Conservation (phyloP, 2,888 invertebrate species). For the Ommatoiulus sabulosus region DNA sequence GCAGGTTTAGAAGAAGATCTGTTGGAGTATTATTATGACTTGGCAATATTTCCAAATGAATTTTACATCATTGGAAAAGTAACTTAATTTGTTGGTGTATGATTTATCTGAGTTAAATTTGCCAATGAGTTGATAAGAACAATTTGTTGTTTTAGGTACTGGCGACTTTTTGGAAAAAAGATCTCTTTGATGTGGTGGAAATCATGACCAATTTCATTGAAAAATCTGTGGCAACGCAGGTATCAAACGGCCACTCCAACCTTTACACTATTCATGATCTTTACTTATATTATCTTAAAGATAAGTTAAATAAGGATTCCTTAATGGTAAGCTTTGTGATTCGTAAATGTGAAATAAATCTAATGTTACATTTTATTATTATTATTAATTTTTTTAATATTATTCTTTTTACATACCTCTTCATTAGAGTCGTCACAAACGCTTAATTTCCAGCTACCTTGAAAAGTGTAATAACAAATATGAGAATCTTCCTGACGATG, state of each 20-base stretch:
- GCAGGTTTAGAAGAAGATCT: slow-evolving; percentile 70
- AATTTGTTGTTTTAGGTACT: slow-evolving; percentile 67
- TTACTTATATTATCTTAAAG: slow-evolving; percentile 75
- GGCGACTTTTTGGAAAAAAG: slow-evolving; percentile 71
- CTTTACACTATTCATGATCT: slow-evolving; percentile 81
- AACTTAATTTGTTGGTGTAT: slow-evolving; percentile 61
- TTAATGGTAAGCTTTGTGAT: neutral
- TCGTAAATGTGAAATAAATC: too few relatives aligned
- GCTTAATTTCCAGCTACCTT: slow-evolving; percentile 73
- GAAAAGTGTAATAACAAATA: slow-evolving; percentile 67
- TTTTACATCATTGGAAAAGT: slow-evolving; percentile 76
- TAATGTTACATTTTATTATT: too few relatives aligned
- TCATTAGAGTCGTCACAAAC: slow-evolving; percentile 71
- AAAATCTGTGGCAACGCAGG: slow-evolving; percentile 77
- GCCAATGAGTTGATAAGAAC: neutral
- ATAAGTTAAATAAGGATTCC: slow-evolving; percentile 57
- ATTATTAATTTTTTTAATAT: slow-evolving; percentile 22
- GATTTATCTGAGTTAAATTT: slow-evolving; percentile 42
- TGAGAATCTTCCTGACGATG: slow-evolving; percentile 76
- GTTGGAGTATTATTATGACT: slow-evolving; percentile 72
- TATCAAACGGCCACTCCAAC: slow-evolving; percentile 74
- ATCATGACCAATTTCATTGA: slow-evolving; percentile 75
- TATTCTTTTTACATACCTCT: neutral
- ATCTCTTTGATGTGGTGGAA: slow-evolving; percentile 72
- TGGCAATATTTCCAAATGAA: slow-evolving; percentile 78